A percentile compares a stretch with the other conserved stretches of the same genome.
phyloP scores from a whole-genome alignment of 2,888 invertebrate genomes.

The Nymphalis urticae region DNA sequence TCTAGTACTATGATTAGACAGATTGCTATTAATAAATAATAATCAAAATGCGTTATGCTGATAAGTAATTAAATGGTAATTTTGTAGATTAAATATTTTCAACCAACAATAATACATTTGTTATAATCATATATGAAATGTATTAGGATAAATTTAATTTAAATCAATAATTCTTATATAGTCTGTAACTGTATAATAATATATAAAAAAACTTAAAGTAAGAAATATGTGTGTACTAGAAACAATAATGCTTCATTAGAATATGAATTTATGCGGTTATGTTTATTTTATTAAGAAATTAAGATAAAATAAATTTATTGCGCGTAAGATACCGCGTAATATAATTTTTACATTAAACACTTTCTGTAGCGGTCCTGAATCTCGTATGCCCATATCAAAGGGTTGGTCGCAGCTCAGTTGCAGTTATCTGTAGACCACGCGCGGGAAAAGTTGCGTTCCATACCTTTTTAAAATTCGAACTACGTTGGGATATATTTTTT shows the following conservation, averaged over 20 bases:
- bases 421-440: conserved; percentile 52
- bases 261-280: not conserved
- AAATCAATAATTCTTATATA: too few species aligned
- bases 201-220: too few species aligned
- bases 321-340: conserved; percentile 20
- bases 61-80: too few species aligned
- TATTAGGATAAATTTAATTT: too few species aligned
- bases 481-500: not conserved
- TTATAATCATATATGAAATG: too few species aligned
- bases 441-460: conserved; percentile 58
- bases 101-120: too few species aligned
- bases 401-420: conserved; percentile 50
- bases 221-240: too few species aligned
- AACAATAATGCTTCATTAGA: not conserved
- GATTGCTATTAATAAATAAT: not conserved
- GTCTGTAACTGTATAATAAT: too few species aligned
- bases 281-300: not conserved
- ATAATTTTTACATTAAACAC: conserved; percentile 4
- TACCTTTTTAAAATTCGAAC: conserved; percentile 10
- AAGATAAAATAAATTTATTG: conserved; percentile 15
- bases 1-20: not conserved
- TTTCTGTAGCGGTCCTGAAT: conserved; percentile 22
- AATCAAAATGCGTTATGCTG: too few species aligned
- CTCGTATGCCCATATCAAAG: conserved; percentile 50
- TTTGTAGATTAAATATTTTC: too few species aligned